These are phyloP conservation scores for Atractosteus spatula DNA, from an alignment of 2,113 vertebrate genomes.

Conservation along the genomic window DNA sequence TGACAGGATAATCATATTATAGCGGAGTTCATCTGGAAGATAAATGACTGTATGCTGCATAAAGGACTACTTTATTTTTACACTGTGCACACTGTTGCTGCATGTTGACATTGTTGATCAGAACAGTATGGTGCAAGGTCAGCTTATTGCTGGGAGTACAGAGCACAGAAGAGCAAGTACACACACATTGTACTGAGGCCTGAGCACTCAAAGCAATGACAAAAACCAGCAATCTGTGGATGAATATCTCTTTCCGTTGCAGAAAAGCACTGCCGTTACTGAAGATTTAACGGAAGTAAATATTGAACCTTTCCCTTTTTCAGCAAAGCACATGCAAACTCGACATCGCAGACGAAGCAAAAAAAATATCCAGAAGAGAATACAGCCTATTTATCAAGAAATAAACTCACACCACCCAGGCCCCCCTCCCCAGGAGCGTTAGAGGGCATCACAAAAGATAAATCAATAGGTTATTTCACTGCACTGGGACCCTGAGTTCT, in stretches of 20 bases:
- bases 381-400: too few species aligned
- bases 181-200: conserved; percentile 9
- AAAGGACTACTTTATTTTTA: conserved; percentile 8
- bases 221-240: not conserved
- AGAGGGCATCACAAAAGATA: too few species aligned
- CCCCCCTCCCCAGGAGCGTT: too few species aligned
- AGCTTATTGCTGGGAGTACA: not conserved
- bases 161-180: conserved; percentile 1
- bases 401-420: too few species aligned
- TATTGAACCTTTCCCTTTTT: too few species aligned
- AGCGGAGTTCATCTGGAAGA: conserved; percentile 30
- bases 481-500: not conserved
- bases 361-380: too few species aligned
- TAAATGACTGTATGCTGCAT: conserved; percentile 19
- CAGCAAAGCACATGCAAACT: too few species aligned
- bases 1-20: conserved; percentile 32
- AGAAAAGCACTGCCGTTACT: not conserved
- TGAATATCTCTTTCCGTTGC: not conserved
- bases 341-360: too few species aligned
- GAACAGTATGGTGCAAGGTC: conserved; percentile 20
- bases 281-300: too few species aligned
- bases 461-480: too few species aligned
- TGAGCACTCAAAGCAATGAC: not conserved
- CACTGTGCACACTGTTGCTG: conserved; percentile 3
- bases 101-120: conserved; percentile 15